These are phyloP conservation scores for Atherinosoma microstoma DNA, from an alignment of 2,797 vertebrate genomes.

Conservation along the genomic window DNA sequence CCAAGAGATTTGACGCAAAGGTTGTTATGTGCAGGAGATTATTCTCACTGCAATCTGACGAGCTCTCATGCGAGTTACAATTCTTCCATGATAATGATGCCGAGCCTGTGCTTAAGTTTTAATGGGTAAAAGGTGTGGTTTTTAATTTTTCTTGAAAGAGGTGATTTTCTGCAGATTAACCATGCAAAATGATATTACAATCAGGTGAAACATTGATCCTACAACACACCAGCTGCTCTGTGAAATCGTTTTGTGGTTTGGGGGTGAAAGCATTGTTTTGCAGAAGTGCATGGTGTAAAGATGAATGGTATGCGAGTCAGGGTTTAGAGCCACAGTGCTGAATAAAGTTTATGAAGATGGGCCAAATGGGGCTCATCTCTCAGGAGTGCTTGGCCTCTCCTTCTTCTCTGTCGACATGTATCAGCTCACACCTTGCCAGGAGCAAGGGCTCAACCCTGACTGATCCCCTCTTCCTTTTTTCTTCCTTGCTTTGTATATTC, in stretches of 20 bases:
- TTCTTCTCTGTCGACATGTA: constrained; percentile 53
- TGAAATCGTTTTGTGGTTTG: constrained; percentile 39
- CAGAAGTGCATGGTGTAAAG: constrained; percentile 25
- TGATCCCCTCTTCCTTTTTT: constrained; percentile 40
- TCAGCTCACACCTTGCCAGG: constrained; percentile 56
- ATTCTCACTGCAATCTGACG: constrained; percentile 56
- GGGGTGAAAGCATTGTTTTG: constrained; percentile 46
- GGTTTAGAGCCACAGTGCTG: constrained; percentile 45
- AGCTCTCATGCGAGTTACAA: constrained; percentile 54
- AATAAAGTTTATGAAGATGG: constrained; percentile 49
- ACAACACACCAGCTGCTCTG: constrained; percentile 16
- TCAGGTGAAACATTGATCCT: constrained; percentile 33
- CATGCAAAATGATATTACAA: constrained; percentile 36
- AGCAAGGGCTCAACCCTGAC: constrained; percentile 48
- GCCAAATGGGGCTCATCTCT: constrained; percentile 51
- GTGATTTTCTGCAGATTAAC: constrained; percentile 43
- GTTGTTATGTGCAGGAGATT: constrained; percentile 59
- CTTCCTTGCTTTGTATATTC: constrained; percentile 13
- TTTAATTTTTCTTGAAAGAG: constrained; percentile 37
- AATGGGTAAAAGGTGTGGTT: constrained; percentile 12
- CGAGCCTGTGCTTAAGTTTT: constrained; percentile 47
- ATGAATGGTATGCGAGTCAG: constrained; percentile 29
- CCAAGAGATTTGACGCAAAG: constrained; percentile 59
- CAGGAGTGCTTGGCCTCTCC: constrained; percentile 46
- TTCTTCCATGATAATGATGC: constrained; percentile 51